Conservation (phyloP, 64 coral and sea anemone species). For the Exaiptasia diaphana region DNA sequence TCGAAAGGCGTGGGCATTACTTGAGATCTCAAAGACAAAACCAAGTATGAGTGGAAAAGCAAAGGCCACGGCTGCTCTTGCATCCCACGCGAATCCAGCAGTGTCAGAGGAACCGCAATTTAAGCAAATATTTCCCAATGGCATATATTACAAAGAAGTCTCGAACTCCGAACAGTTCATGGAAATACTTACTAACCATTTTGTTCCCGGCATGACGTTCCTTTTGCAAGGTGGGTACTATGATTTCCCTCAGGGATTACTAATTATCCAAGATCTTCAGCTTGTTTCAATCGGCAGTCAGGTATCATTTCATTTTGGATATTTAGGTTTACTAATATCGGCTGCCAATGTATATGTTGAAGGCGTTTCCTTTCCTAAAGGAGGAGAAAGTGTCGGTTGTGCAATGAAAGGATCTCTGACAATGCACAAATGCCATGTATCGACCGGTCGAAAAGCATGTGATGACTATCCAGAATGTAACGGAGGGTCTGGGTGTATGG, state of each 20-base stretch:
- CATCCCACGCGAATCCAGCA: constrained; percentile 9
- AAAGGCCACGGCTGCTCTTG: constrained; percentile 16
- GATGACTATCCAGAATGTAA: constrained; percentile 81
- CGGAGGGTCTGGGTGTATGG: constrained; percentile 53
- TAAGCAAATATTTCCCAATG: constrained; percentile 19
- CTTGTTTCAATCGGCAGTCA: constrained; percentile 46
- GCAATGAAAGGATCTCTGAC: neutral
- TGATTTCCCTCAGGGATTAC: neutral
- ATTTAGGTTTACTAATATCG: neutral
- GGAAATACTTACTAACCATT: neutral
- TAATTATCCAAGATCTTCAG: neutral
- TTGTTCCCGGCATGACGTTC: neutral
- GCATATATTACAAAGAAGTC: neutral
- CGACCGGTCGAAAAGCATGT: constrained; percentile 43
- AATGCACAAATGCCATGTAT: constrained; percentile 38
- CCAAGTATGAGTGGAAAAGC: neutral
- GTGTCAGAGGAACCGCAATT: neutral
- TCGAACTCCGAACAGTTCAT: constrained; percentile 8
- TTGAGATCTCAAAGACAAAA: constrained; percentile 2
- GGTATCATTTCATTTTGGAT: neutral
- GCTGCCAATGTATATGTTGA: constrained; percentile 31
- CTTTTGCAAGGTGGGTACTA: constrained; percentile 61
- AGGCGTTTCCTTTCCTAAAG: constrained; percentile 49
- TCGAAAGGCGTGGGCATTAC: constrained; percentile 68
- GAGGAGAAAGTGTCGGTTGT: constrained; percentile 5